These are phyloP conservation scores for Morpho deidamia DNA, from an alignment of 2,888 invertebrate species.

Conservation along the genomic window DNA sequence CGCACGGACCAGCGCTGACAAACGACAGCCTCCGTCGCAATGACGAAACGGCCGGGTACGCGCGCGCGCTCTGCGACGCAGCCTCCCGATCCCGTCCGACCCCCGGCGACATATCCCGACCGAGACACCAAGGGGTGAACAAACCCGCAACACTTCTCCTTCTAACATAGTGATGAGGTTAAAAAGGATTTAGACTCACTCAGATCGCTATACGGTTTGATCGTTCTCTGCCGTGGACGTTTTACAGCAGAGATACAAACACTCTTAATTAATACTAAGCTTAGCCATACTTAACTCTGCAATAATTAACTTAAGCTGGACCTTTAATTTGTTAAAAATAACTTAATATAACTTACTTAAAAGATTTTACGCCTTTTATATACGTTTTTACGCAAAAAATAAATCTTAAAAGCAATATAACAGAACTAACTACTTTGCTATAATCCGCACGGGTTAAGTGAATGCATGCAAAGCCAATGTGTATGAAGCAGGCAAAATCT, in stretches of 20 bases:
- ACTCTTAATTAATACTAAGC: neutral
- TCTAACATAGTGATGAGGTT: conserved; percentile 72
- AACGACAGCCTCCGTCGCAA: conserved; percentile 76
- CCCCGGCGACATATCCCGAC: conserved; percentile 57
- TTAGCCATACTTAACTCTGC: neutral
- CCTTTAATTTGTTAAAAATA: too few species aligned
- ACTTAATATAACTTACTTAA: too few species aligned
- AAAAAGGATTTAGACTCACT: conserved; percentile 74
- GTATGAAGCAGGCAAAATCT: too few species aligned
- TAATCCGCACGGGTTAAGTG: too few species aligned
- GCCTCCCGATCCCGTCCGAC: conserved; percentile 67
- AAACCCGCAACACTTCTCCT: conserved; percentile 69
- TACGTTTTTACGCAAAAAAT: too few species aligned
- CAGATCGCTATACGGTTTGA: conserved; percentile 65
- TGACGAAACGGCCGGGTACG: conserved; percentile 76
- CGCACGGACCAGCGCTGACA: conserved; percentile 72
- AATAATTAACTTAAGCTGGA: too few species aligned
- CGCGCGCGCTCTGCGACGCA: conserved; percentile 72
- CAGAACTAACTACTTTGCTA: too few species aligned
- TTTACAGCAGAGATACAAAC: neutral
- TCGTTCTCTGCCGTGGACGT: conserved; percentile 38
- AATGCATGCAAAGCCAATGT: too few species aligned
- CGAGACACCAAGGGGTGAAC: conserved; percentile 67
- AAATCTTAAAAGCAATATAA: too few species aligned
- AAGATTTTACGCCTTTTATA: too few species aligned